A percentile compares a stretch with the other conserved stretches of the same genome.
Conservation (phyloP, 2,888 invertebrate genomes). For the Conus canariensis region DNA sequence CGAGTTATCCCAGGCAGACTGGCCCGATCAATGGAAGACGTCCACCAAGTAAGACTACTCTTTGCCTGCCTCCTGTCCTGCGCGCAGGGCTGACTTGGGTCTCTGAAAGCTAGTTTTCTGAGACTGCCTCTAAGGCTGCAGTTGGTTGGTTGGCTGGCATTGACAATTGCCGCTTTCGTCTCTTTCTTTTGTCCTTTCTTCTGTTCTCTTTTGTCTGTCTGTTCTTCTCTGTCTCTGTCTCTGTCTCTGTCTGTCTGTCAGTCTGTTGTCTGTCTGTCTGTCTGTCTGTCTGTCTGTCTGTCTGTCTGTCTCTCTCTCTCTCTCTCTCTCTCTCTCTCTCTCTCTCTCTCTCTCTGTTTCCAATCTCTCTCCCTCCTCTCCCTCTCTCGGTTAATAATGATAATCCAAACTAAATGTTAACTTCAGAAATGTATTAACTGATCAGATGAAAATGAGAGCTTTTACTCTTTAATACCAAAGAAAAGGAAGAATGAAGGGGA, state of each 20-base stretch:
- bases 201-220: background rate
- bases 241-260: background rate
- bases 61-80: background rate
- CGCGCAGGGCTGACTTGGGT: background rate
- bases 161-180: background rate
- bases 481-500: too few relatives aligned
- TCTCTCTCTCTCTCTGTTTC: background rate
- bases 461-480: too few relatives aligned
- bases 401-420: too few relatives aligned
- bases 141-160: too few relatives aligned
- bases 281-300: background rate
- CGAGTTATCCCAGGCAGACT: slow-evolving; percentile 39
- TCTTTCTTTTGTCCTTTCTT: background rate
- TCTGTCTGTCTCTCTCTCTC: background rate
- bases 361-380: too few relatives aligned
- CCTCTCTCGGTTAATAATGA: too few relatives aligned
- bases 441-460: too few relatives aligned
- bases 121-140: too few relatives aligned
- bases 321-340: slow-evolving; percentile 8
- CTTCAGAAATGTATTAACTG: too few relatives aligned
- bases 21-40: slow-evolving; percentile 33
- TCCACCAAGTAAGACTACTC: background rate
- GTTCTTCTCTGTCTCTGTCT: background rate
- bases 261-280: background rate
- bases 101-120: background rate